These are phyloP conservation scores for Actenoides hombroni DNA, from an alignment of 2,113 vertebrate species.

Conservation along the genomic window DNA sequence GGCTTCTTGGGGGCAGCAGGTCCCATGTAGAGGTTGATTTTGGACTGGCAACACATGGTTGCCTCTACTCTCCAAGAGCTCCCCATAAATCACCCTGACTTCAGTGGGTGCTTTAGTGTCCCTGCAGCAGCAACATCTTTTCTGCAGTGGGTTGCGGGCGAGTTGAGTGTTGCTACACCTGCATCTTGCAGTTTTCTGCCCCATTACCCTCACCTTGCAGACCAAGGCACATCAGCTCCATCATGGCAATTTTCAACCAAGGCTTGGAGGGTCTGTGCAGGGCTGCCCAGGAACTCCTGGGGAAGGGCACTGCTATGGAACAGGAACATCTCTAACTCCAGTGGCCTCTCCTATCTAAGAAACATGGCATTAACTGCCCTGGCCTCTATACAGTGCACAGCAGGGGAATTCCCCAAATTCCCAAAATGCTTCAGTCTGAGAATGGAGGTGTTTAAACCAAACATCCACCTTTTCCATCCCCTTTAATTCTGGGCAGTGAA, in stretches of 20 bases:
- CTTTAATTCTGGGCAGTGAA: background rate
- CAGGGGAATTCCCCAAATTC: background rate
- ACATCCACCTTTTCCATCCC: background rate
- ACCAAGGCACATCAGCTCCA: background rate
- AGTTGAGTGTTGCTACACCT: accelerated
- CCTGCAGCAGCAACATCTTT: background rate
- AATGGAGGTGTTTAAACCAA: background rate
- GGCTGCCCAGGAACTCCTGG: accelerated
- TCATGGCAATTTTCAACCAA: accelerated
- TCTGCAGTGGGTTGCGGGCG: background rate
- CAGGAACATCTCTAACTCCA: background rate
- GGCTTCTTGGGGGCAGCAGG: background rate
- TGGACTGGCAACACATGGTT: accelerated
- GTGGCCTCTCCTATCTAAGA: background rate
- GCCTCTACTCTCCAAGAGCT: background rate
- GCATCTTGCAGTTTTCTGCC: accelerated
- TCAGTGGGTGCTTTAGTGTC: background rate
- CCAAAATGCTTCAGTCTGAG: background rate
- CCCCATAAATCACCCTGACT: background rate
- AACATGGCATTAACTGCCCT: background rate
- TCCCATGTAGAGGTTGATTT: background rate
- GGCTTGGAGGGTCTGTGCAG: background rate
- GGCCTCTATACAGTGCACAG: background rate
- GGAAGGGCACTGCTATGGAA: background rate
- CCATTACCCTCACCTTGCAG: background rate